A percentile compares a stretch with the other conserved stretches of the same genome.
phyloP scores from a whole-genome alignment of 2,888 invertebrate genomes.

The Synanthedon tipuliformis region DNA sequence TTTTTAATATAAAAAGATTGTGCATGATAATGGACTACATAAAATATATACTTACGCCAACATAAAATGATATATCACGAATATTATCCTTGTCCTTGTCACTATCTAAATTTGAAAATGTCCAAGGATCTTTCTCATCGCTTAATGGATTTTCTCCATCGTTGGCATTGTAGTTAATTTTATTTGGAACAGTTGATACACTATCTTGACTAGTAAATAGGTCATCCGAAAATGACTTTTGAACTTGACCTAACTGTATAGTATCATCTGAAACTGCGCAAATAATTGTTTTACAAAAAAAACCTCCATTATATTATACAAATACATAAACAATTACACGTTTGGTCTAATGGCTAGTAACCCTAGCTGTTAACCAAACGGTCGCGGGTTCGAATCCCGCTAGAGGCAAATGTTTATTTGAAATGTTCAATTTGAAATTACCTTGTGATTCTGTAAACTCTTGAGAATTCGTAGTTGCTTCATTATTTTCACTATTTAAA shows the following conservation, averaged over 20 bases:
- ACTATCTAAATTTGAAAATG: constrained; percentile 36
- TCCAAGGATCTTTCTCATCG: constrained; percentile 24
- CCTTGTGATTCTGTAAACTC: constrained; percentile 34
- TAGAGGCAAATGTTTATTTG: no score
- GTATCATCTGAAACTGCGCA: constrained; percentile 40
- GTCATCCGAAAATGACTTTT: constrained; percentile 37
- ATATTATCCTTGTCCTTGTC: constrained; percentile 5
- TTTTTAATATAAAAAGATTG: no score
- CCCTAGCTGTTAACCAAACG: no score
- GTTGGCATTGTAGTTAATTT: background rate
- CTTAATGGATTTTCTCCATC: constrained; percentile 4
- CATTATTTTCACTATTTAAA: background rate
- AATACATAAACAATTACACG: no score
- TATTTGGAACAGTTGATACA: constrained; percentile 4
- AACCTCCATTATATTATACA: no score
- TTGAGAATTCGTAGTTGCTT: constrained; percentile 7
- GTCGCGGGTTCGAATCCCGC: no score
- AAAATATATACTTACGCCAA: constrained; percentile 28
- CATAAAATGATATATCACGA: constrained; percentile 26
- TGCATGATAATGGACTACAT: no score
- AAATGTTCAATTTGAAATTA: constrained; percentile 9
- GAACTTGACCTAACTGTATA: constrained; percentile 41
- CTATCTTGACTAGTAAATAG: constrained; percentile 42
- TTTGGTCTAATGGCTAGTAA: no score
- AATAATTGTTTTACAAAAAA: background rate